phyloP scores from a whole-genome alignment of 2,888 invertebrate species.

The Bellardia pandia region DNA sequence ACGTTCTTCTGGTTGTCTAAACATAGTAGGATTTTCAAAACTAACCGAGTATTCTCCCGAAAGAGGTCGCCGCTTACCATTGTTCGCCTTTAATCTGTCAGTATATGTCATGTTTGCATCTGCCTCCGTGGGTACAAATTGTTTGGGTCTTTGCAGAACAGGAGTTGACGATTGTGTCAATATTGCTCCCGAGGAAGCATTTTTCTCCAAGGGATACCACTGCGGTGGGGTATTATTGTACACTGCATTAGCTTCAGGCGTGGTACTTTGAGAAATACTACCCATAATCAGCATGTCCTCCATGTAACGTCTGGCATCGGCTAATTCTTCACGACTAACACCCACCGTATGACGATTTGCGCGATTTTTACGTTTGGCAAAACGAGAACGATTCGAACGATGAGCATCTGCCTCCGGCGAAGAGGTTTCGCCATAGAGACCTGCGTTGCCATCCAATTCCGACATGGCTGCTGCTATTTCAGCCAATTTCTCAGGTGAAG shows the following conservation, averaged over 20 bases:
- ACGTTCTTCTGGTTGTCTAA: constrained; percentile 17
- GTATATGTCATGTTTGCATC: not conserved
- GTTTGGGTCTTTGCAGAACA: constrained; percentile 81
- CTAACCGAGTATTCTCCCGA: constrained; percentile 80
- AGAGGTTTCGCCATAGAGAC: constrained; percentile 76
- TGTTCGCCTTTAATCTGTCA: constrained; percentile 30
- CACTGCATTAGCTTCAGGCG: constrained; percentile 76
- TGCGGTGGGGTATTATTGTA: constrained; percentile 77
- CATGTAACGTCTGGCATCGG: constrained; percentile 90
- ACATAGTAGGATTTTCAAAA: constrained; percentile 71
- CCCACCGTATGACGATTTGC: constrained; percentile 92
- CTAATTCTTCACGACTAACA: constrained; percentile 92
- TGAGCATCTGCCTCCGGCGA: constrained; percentile 80
- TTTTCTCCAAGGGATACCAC: constrained; percentile 82
- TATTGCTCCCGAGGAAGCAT: constrained; percentile 85
- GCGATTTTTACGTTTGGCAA: constrained; percentile 86
- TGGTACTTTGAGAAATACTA: constrained; percentile 80
- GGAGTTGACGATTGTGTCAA: constrained; percentile 68
- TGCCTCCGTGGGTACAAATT: constrained; percentile 77
- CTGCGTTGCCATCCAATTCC: constrained; percentile 67
- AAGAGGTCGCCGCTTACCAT: constrained; percentile 75
- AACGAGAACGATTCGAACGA: constrained; percentile 84
- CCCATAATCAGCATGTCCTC: constrained; percentile 86
- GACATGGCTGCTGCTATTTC: constrained; percentile 73
- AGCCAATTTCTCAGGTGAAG: constrained; percentile 81